Evolutionary conservation across 2,888 invertebrate species (phyloP), one percentile per base, ranked within the genome.

Genomic region (Pachliopta kotzebuea): DNA sequence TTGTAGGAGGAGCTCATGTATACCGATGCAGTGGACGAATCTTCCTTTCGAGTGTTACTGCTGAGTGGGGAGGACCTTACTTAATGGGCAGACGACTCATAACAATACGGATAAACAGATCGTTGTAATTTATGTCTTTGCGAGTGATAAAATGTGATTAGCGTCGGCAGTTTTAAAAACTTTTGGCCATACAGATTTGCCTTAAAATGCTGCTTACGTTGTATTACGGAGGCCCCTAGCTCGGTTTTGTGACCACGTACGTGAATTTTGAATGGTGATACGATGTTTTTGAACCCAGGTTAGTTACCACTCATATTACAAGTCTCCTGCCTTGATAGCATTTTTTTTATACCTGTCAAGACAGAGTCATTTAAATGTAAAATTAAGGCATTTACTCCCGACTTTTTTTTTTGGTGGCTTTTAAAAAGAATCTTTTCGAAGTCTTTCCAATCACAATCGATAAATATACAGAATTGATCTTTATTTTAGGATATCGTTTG

Each of bases 1-100:
- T 45, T 45, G 24, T 42, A 92, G 92, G 92, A 93, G 83, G 92
- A 92, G 77, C 75, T 92, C 60, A 77, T 92, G 75, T 90, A 91
- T 70, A 82, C 85, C 37, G 90, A 90, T 61, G 81, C 86, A 4
- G 86, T 85, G 8, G 91, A 91, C 72, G 91, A 90, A 68, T 82
- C 89, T 26, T 81, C 88, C 2, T 90, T 90, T 74, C 79, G 90
- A 45, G 88, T 91, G 66, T 84, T 92, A 56, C 78, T 90, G 26
- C 74, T 90, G 68, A 90, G 84, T 70, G 86, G 86, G 3, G 89
- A 89, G 68, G 87, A 88, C 56, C 74, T 77, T 29, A 60, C 67
- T 17, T 71, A 70, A 65, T 9, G 55, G n/a, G 11, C 11, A 26
- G 18, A 26, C 20, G 37, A 50, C 31, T 26, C 45, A 20, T 23